Evolutionary conservation across 1,140 invertebrate genomes (phyloP).

Genomic region (Drosophila rhopaloa): DNA sequence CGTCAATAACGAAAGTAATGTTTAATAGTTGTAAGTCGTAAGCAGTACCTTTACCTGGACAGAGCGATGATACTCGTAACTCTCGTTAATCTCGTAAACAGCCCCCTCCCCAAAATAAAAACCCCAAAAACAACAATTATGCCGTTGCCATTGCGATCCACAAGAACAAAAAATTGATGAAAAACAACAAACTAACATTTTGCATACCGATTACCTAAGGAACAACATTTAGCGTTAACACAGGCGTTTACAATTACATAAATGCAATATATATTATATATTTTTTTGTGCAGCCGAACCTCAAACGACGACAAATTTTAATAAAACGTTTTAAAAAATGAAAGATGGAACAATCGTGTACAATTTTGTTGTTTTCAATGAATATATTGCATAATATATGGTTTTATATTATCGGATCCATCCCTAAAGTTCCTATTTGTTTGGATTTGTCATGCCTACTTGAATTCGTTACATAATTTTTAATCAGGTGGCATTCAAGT

Average conservation of each 20-base stretch:
- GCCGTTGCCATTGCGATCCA: slow-evolving; percentile 19
- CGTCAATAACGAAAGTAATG: slow-evolving; percentile 76
- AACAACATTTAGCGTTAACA: slow-evolving; percentile 60
- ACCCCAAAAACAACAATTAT: slow-evolving; percentile 7
- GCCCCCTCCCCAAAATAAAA: neutral
- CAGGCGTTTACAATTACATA: slow-evolving; percentile 59
- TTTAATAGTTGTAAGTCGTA: slow-evolving; percentile 74
- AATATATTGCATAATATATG: too few relatives aligned
- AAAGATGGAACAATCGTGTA: neutral
- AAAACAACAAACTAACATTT: slow-evolving; percentile 35
- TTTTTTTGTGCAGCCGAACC: slow-evolving; percentile 71
- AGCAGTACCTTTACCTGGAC: slow-evolving; percentile 70
- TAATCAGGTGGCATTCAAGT: too few relatives aligned
- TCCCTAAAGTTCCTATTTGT: too few relatives aligned
- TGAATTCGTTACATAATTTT: too few relatives aligned
- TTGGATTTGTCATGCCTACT: too few relatives aligned
- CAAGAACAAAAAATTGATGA: neutral
- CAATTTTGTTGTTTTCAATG: too few relatives aligned
- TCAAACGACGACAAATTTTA: slow-evolving; percentile 59
- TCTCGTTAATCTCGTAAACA: slow-evolving; percentile 4
- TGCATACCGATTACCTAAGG: slow-evolving; percentile 54
- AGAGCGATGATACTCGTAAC: neutral
- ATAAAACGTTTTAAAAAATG: slow-evolving; percentile 77
- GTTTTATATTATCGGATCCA: too few relatives aligned
- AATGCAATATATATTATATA: slow-evolving; percentile 62